These are phyloP conservation scores for Gadus chalcogrammus DNA, from an alignment of 2,113 vertebrate genomes.

Conservation along the genomic window DNA sequence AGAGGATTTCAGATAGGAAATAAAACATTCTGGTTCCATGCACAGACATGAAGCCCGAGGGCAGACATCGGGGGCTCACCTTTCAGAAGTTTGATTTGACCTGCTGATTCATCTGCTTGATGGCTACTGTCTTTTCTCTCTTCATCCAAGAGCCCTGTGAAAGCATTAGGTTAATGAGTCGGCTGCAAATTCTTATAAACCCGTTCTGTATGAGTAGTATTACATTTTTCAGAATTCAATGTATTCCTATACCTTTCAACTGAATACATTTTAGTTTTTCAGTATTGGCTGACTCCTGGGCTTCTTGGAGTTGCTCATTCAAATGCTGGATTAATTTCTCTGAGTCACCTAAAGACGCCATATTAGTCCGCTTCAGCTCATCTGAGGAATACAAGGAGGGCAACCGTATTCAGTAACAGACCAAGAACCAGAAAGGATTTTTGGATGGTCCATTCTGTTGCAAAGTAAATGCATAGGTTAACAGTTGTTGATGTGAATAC, in stretches of 20 bases:
- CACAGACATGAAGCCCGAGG: too few species aligned
- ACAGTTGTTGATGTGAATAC: neutral
- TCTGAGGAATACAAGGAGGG: constrained; percentile 66
- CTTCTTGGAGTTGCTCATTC: constrained; percentile 86
- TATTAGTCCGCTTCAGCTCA: constrained; percentile 82
- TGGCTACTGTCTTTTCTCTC: constrained; percentile 83
- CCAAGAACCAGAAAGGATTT: neutral
- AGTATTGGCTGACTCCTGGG: constrained; percentile 84
- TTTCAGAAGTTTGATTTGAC: constrained; percentile 90
- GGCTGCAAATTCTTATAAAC: too few species aligned
- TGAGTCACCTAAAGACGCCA: constrained; percentile 80
- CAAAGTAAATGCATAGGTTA: neutral
- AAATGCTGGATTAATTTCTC: constrained; percentile 89
- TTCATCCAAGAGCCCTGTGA: constrained; percentile 83
- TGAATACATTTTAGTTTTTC: constrained; percentile 91
- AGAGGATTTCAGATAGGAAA: neutral
- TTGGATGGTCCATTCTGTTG: neutral
- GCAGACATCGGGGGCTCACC: constrained; percentile 60
- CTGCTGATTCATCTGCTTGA: constrained; percentile 86
- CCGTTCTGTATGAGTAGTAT: neutral
- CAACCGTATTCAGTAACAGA: constrained; percentile 1
- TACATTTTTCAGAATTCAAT: neutral
- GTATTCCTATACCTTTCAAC: constrained; percentile 83
- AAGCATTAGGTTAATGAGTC: too few species aligned
- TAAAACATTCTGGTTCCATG: constrained; percentile 9